Conservation (phyloP, 2,113 vertebrate species). For the Calyptomena viridis region DNA sequence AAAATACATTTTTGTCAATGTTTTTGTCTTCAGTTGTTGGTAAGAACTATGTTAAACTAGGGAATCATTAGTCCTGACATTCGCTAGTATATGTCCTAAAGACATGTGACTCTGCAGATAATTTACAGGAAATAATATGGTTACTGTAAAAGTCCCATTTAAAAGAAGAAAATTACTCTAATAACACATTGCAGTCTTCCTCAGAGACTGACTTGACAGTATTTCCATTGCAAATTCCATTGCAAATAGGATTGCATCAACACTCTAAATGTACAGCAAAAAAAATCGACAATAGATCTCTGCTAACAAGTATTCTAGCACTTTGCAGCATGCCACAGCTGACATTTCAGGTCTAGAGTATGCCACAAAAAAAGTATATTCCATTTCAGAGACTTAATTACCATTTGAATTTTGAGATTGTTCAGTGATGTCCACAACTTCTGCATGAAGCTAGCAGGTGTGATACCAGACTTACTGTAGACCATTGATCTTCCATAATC, state of each 20-base stretch:
- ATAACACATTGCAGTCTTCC: not conserved
- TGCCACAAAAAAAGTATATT: not conserved
- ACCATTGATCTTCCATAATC: not conserved
- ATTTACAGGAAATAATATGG: not conserved
- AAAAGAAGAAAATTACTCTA: not conserved
- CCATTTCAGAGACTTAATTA: not conserved
- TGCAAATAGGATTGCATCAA: not conserved
- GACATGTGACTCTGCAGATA: not conserved
- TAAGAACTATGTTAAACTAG: not conserved
- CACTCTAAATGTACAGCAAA: not conserved
- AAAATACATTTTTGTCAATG: not conserved
- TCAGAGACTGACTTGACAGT: not conserved
- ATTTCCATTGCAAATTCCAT: no score
- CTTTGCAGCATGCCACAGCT: not conserved
- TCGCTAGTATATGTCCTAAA: not conserved
- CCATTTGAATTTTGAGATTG: not conserved
- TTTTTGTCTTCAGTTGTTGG: conserved; percentile 3
- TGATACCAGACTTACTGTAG: not conserved
- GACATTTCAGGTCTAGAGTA: not conserved
- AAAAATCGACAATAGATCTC: not conserved
- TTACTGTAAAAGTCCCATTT: not conserved
- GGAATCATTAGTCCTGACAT: not conserved
- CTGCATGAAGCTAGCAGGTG: not conserved
- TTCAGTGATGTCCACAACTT: not conserved
- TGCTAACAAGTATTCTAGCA: not conserved